A percentile compares a stretch with the other conserved stretches of the same genome.
These are phyloP conservation scores for Orchestes rusci DNA, from an alignment of 2,888 invertebrate species.

Conservation along the genomic window DNA sequence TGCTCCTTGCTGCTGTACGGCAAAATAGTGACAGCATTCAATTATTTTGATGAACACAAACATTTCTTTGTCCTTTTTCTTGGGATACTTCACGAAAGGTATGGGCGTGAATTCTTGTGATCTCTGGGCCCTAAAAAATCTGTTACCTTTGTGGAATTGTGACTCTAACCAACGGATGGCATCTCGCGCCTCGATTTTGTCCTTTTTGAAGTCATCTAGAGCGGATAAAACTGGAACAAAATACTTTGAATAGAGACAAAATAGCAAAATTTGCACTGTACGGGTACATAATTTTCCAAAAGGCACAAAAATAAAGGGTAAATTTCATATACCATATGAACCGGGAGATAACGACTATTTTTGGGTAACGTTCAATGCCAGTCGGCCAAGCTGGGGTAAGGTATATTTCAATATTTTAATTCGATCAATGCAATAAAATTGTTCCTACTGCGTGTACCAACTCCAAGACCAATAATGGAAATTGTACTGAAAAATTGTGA, in stretches of 20 bases:
- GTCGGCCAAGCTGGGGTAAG: no score
- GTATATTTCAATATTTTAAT: no score
- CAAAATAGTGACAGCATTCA: slow-evolving; percentile 76
- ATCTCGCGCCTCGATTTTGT: slow-evolving; percentile 76
- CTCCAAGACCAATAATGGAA: no score
- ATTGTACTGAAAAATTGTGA: no score
- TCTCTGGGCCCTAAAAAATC: slow-evolving; percentile 81
- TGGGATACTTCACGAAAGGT: slow-evolving; percentile 67
- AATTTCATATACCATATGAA: no score
- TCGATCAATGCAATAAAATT: no score
- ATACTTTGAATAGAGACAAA: not conserved
- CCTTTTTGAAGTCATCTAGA: slow-evolving; percentile 81
- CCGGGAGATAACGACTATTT: no score
- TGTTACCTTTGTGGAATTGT: slow-evolving; percentile 79
- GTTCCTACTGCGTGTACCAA: no score
- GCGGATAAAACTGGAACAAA: slow-evolving; percentile 69
- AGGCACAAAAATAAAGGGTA: not conserved
- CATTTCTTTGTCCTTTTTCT: slow-evolving; percentile 65
- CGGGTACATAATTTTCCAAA: no score
- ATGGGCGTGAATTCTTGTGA: slow-evolving; percentile 71
- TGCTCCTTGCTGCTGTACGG: slow-evolving; percentile 50
- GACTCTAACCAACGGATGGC: slow-evolving; percentile 90
- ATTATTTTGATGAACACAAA: slow-evolving; percentile 74
- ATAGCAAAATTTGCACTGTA: no score
- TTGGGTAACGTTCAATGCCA: no score